Percentiles rank a stretch among this genome's conserved stretches.
Evolutionary conservation across 30 jellyfish, hydroid and myxozoan genomes (phyloP).

Genomic region (Hydra vulgaris): DNA sequence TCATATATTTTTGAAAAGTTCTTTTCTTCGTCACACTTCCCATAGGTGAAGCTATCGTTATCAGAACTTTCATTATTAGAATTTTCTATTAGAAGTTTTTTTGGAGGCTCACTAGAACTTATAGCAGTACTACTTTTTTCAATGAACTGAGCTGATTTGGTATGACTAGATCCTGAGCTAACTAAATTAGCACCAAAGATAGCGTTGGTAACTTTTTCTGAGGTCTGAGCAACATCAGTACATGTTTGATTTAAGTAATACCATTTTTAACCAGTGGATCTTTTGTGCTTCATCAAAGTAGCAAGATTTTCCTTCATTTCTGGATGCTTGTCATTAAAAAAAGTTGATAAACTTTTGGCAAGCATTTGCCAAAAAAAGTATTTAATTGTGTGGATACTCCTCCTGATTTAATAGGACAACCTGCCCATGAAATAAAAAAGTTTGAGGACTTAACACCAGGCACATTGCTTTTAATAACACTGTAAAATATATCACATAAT

Average conservation of each 20-base stretch:
- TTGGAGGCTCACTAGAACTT: background rate
- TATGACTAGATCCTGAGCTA: background rate
- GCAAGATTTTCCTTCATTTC: slow-evolving; percentile 8
- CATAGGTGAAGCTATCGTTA: no score
- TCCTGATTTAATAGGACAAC: background rate
- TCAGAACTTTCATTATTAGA: background rate
- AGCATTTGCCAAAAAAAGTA: background rate
- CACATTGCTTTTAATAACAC: background rate
- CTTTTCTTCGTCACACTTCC: no score
- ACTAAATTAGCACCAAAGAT: background rate
- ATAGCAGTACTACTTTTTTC: background rate
- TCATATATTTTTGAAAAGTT: no score
- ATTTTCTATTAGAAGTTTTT: background rate
- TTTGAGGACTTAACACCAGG: background rate
- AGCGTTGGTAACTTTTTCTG: background rate
- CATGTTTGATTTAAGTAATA: background rate
- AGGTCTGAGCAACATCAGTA: background rate
- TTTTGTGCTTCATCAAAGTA: slow-evolving; percentile 9
- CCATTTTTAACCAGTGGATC: background rate
- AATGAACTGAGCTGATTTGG: background rate
- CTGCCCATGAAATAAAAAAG: background rate
- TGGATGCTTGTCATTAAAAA: background rate
- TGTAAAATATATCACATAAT: background rate
- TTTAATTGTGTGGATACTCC: background rate
- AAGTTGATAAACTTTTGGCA: background rate